A percentile compares a stretch with the other conserved stretches of the same genome.
Evolutionary conservation across 2,797 vertebrate genomes (phyloP).

Genomic region (Calcarius lapponicus): DNA sequence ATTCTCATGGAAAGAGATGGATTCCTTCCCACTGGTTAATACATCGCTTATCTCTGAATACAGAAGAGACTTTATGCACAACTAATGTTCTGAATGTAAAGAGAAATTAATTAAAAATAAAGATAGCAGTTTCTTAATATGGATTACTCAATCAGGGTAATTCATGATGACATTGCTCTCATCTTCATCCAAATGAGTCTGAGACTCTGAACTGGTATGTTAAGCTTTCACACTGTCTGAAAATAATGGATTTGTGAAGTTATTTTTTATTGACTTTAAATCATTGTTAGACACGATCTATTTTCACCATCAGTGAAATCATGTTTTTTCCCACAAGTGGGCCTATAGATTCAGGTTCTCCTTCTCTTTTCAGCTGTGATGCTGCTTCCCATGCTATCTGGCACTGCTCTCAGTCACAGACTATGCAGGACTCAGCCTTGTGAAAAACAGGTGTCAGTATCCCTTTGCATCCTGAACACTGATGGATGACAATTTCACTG

Average conservation of each 20-base stretch:
- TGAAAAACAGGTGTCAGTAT: not conserved
- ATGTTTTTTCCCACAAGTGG: not conserved
- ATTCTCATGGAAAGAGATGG: not conserved
- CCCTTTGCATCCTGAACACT: not conserved
- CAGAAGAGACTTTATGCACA: not conserved
- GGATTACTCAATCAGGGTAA: not conserved
- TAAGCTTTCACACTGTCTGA: not conserved
- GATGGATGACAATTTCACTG: not conserved
- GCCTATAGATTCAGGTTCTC: not conserved
- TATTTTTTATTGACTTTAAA: not conserved
- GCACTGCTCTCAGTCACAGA: not conserved
- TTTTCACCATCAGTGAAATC: not conserved
- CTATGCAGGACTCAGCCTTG: not conserved
- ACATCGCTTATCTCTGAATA: not conserved
- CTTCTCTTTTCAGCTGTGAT: not conserved
- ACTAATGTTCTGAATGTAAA: not conserved
- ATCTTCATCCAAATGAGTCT: not conserved
- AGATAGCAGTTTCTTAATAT: not conserved
- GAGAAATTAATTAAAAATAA: not conserved
- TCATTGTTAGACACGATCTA: fast-evolving
- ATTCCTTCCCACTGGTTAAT: not conserved
- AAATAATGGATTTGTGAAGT: not conserved
- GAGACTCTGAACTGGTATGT: not conserved
- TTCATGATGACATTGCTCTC: not conserved
- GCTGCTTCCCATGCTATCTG: not conserved